A percentile compares a stretch with the other conserved stretches of the same genome.
Conservation (phyloP, 2,888 invertebrate species). For the Morinoia aosen region DNA sequence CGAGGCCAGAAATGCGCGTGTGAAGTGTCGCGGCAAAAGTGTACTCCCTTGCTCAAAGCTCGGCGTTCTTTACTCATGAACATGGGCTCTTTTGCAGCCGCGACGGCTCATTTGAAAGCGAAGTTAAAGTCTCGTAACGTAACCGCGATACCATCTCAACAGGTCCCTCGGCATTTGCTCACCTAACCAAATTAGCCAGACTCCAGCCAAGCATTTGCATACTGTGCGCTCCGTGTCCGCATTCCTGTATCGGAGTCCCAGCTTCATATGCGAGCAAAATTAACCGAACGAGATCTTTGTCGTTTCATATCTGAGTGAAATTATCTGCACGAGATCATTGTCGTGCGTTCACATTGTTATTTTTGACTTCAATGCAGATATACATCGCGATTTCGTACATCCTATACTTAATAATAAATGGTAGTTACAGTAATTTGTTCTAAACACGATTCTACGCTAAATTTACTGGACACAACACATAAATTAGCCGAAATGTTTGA, state of each 20-base stretch:
- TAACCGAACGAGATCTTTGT: background rate
- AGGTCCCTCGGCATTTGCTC: background rate
- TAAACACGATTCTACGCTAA: too few species aligned
- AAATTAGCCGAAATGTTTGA: too few species aligned
- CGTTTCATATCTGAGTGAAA: background rate
- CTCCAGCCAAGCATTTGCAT: background rate
- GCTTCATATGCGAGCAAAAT: background rate
- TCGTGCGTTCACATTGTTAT: background rate
- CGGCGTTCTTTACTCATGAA: constrained; percentile 39
- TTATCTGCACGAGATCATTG: background rate
- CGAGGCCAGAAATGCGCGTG: background rate
- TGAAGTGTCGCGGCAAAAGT: constrained; percentile 23
- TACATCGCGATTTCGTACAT: too few species aligned
- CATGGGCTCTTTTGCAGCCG: background rate
- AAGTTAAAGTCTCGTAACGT: constrained; percentile 36
- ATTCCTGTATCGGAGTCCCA: background rate
- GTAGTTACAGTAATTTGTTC: too few species aligned
- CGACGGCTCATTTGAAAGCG: constrained; percentile 41
- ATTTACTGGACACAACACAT: too few species aligned
- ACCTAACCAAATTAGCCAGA: background rate
- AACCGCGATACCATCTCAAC: constrained; percentile 38
- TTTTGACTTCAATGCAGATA: too few species aligned
- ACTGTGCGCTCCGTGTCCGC: background rate
- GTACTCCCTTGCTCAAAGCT: background rate
- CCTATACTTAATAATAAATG: too few species aligned